These are phyloP conservation scores for Microtus pennsylvanicus DNA, from an alignment of 2,113 vertebrate species.

Conservation along the genomic window DNA sequence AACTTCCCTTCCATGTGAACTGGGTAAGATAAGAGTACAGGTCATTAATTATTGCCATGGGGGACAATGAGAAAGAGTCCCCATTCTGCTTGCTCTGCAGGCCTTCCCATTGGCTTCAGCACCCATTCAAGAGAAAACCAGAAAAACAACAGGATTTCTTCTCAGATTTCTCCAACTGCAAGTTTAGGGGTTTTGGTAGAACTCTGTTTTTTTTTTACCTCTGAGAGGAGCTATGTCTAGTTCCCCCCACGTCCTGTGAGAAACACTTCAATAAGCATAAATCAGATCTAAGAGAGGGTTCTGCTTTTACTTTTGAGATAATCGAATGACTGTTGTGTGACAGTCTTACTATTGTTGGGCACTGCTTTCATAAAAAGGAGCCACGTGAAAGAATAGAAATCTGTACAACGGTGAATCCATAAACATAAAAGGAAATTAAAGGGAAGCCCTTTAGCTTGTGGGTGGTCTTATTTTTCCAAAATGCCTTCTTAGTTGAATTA, in stretches of 20 bases:
- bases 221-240: neutral
- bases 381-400: constrained; percentile 33
- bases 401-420: neutral
- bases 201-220: neutral
- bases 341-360: neutral
- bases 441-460: neutral
- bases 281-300: neutral
- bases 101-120: neutral
- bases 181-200: neutral
- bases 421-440: neutral
- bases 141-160: neutral
- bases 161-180: neutral
- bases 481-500: neutral
- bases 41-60: constrained; percentile 19
- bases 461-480: neutral
- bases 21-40: neutral
- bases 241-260: neutral
- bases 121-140: neutral
- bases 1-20: neutral
- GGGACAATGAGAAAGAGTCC: neutral
- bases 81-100: neutral
- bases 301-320: neutral
- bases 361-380: neutral
- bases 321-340: neutral
- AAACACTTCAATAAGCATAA: constrained; percentile 33